Evolutionary conservation across 2,797 vertebrate genomes (phyloP), one percentile per base, ranked within the genome.

Genomic region (Anguilla anguilla): DNA sequence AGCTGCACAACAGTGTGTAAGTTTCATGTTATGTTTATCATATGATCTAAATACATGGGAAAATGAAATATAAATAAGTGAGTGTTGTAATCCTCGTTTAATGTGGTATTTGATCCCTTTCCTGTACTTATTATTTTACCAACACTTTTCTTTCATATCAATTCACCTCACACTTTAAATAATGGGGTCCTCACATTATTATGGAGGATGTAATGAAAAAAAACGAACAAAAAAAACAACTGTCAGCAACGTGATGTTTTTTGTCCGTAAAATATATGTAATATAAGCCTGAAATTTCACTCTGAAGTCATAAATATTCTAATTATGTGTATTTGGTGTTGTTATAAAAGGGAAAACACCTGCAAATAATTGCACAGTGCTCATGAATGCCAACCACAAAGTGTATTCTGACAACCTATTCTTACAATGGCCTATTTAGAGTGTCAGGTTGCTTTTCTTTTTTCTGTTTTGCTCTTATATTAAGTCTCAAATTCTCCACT

Each of bases 371-470:
- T 88, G 87, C 83, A 87, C 53, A 61, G 87, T 57, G 87, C 85
- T 90, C 82, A 31, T 86, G 49, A 85, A 87, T 92, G 91, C 90
- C 91, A 91, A 86, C 79, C 25, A 39, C 81, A 84, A 88, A 89
- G 89, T 87, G n/a, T 87, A 86, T 53, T 86, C 86, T 88, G 90
- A 90, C 89, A 90, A 85, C 88, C 6, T 51, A n/a, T 89, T 90
- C 61, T 87, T 86, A 61, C 88, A 9, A 46, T 64, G 79, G 83
- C 46, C 49, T 85, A 79, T 90, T 92, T 86, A 83, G 77, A 85
- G 22, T 46, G 84, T 79, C 87, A 86, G 85, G 67, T 72, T 39
- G 28, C 49, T 86, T 86, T 31, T 43, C 28, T 67, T 31, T n/a
- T 13, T n/a, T n/a, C 69, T 86, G 43, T 43, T 87, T 53, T 25